Conservation (phyloP, 2,888 invertebrate genomes). For the Periphyllus acericola region DNA sequence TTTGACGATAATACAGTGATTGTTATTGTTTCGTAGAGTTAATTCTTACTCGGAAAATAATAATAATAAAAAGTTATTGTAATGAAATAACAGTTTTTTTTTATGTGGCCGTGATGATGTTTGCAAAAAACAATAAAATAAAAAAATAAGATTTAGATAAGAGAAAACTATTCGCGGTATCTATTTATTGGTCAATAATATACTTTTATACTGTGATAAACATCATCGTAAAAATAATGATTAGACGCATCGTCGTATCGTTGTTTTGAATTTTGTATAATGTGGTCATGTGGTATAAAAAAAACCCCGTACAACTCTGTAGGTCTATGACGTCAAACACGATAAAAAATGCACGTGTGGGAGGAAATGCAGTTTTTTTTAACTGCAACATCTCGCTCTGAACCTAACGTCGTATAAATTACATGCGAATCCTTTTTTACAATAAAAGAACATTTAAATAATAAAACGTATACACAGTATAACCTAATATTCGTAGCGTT, state of each 20-base stretch:
- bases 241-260: neutral
- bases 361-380: neutral
- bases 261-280: neutral
- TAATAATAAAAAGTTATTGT: neutral
- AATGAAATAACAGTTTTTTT: neutral
- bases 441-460: neutral
- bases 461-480: constrained; percentile 28
- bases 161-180: neutral
- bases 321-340: neutral
- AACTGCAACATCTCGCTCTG: neutral
- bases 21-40: neutral
- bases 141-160: neutral
- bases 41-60: neutral
- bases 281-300: neutral
- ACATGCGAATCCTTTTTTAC: neutral
- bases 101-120: too few relatives aligned
- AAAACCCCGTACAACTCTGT: neutral
- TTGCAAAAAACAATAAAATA: neutral
- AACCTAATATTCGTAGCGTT: neutral
- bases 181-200: neutral
- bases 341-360: neutral
- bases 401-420: neutral
- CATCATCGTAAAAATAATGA: neutral
- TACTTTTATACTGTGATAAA: neutral
- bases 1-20: neutral